These are phyloP conservation scores for Lasioglossum zephyrum DNA, from an alignment of 2,888 invertebrate species.

Conservation along the genomic window DNA sequence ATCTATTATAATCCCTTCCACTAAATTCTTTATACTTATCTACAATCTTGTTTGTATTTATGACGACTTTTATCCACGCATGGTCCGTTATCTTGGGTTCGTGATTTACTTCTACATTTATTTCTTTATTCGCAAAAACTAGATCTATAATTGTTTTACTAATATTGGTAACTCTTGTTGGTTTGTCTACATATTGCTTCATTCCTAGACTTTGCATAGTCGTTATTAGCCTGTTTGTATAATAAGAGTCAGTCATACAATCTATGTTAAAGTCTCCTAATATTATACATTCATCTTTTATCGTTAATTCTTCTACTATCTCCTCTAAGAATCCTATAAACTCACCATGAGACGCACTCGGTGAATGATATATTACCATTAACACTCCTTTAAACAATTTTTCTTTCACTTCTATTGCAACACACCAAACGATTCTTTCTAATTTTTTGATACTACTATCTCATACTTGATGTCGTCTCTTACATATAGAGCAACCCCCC, in stretches of 20 bases:
- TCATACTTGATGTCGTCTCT: too few species aligned
- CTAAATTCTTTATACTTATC: background rate
- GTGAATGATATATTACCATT: too few species aligned
- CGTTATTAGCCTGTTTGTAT: background rate
- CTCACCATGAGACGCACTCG: too few species aligned
- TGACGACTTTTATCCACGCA: too few species aligned
- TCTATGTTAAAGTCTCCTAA: slow-evolving; percentile 6
- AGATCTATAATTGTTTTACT: background rate
- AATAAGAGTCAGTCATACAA: background rate
- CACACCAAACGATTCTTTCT: too few species aligned
- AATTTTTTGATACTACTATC: too few species aligned
- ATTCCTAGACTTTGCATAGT: background rate
- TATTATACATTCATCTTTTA: background rate
- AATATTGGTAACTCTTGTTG: background rate
- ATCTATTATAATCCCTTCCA: background rate
- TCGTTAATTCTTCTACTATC: background rate
- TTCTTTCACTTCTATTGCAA: too few species aligned
- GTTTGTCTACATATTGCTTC: slow-evolving; percentile 1
- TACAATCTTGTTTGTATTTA: background rate
- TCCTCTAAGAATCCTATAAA: too few species aligned
- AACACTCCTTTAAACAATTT: too few species aligned
- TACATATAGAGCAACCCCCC: too few species aligned
- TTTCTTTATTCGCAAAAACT: background rate
- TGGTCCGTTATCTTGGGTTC: too few species aligned
- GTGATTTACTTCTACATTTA: too few species aligned